Evolutionary conservation across 2,797 vertebrate genomes (phyloP).

Genomic region (Mastacembelus armatus): DNA sequence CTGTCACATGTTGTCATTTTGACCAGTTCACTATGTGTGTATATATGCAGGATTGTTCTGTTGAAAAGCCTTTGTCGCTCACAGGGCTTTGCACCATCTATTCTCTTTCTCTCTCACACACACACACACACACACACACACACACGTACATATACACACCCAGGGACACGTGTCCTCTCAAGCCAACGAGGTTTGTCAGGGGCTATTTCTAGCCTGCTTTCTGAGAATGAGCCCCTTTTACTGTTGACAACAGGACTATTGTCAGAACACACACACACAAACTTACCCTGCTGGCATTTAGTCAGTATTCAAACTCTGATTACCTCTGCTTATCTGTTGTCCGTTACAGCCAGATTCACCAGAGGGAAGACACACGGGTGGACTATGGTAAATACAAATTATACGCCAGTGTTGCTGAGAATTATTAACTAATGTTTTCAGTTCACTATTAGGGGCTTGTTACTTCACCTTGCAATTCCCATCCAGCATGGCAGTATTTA

Average conservation of each 20-base stretch:
- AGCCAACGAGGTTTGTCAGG: constrained; percentile 44
- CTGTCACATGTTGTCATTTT: constrained; percentile 40
- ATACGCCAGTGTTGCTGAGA: background rate
- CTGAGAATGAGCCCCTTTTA: constrained; percentile 55
- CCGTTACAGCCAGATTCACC: constrained; percentile 76
- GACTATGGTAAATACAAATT: constrained; percentile 80
- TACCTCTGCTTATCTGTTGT: constrained; percentile 38
- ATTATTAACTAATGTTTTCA: background rate
- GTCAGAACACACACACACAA: constrained; percentile 16
- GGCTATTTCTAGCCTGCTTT: constrained; percentile 62
- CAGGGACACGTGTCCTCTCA: constrained; percentile 7
- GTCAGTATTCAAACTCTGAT: constrained; percentile 20
- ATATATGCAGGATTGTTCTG: constrained; percentile 41
- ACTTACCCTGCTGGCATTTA: constrained; percentile 6
- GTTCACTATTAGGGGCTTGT: background rate
- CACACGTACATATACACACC: constrained; percentile 19
- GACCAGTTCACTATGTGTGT: constrained; percentile 6
- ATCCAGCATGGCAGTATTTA: background rate
- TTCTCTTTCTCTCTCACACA: constrained; percentile 35
- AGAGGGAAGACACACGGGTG: constrained; percentile 80
- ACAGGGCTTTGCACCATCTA: constrained; percentile 57
- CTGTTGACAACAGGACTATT: constrained; percentile 57
- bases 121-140: constrained; percentile 3
- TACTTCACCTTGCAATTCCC: background rate
- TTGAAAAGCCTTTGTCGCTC: constrained; percentile 44